Percentiles rank a stretch among this genome's conserved stretches.
These are phyloP conservation scores for Apocrypta bakeri DNA, from an alignment of 1,140 invertebrate genomes.

Conservation along the genomic window DNA sequence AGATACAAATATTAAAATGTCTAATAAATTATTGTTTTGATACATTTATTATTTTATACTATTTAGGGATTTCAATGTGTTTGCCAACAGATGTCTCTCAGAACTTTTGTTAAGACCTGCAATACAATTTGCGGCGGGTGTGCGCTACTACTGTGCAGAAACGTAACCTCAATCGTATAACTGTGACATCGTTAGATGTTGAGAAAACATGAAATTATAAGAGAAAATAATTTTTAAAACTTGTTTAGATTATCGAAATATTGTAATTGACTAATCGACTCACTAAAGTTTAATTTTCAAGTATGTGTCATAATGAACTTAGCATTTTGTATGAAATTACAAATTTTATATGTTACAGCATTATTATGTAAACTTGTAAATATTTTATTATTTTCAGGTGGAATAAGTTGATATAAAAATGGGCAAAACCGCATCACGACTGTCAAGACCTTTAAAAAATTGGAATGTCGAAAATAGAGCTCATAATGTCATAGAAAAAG, in stretches of 20 bases:
- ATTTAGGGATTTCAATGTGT: no score
- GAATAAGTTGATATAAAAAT: slow-evolving; percentile 64
- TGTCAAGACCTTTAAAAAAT: slow-evolving; percentile 73
- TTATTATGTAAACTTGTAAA: not conserved
- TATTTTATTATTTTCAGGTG: not conserved
- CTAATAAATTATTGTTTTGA: no score
- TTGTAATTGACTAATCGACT: not conserved
- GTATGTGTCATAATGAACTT: not conserved
- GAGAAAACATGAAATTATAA: not conserved
- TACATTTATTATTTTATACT: no score
- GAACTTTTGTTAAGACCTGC: no score
- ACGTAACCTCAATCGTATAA: not conserved
- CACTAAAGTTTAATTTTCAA: not conserved
- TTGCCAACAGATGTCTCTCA: no score
- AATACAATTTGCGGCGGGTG: no score
- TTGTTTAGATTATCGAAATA: not conserved
- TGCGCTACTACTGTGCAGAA: no score
- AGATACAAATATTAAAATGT: no score
- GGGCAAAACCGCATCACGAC: slow-evolving; percentile 72
- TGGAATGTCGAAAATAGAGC: slow-evolving; percentile 85
- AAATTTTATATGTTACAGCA: not conserved
- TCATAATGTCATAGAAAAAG: slow-evolving; percentile 79
- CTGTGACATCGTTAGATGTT: not conserved
- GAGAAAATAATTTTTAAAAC: not conserved
- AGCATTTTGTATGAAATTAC: not conserved